Evolutionary conservation across 2,113 vertebrate genomes (phyloP).

Genomic region (Phyllostomus discolor): DNA sequence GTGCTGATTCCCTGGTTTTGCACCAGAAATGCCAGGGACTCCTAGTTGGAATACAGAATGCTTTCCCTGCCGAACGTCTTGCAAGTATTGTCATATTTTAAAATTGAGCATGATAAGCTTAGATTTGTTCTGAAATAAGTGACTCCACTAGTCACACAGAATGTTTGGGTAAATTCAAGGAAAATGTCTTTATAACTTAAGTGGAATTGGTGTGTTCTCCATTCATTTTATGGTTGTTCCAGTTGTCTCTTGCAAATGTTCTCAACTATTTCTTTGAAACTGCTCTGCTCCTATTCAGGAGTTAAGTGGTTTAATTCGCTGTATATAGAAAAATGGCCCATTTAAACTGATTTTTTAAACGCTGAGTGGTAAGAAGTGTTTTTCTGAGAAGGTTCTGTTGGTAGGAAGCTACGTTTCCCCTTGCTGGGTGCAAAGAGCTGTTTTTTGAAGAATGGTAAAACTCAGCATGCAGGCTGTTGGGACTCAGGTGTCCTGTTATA

Average conservation of each 20-base stretch:
- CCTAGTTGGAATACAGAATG: not conserved
- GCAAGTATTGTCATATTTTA: constrained; percentile 56
- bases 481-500: not conserved
- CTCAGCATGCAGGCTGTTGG: not conserved
- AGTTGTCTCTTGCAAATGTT: constrained; percentile 62
- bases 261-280: constrained; percentile 64
- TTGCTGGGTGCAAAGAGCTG: not conserved
- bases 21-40: not conserved
- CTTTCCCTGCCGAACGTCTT: constrained; percentile 11
- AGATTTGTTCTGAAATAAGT: constrained; percentile 53
- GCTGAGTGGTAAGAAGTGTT: constrained; percentile 29
- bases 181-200: constrained; percentile 47
- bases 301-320: constrained; percentile 54
- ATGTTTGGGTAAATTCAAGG: constrained; percentile 58
- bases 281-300: constrained; percentile 28
- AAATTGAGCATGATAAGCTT: constrained; percentile 39
- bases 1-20: not conserved
- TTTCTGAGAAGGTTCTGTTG: constrained; percentile 24
- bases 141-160: constrained; percentile 34
- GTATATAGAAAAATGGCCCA: constrained; percentile 31
- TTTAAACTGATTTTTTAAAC: constrained; percentile 49
- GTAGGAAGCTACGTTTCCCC: constrained; percentile 23
- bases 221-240: constrained; percentile 51
- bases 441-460: not conserved
- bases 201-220: constrained; percentile 25